Percentiles rank a stretch among this genome's conserved stretches.
These are phyloP conservation scores for Crotalus viridis DNA, from an alignment of 2,113 vertebrate genomes.

Conservation along the genomic window DNA sequence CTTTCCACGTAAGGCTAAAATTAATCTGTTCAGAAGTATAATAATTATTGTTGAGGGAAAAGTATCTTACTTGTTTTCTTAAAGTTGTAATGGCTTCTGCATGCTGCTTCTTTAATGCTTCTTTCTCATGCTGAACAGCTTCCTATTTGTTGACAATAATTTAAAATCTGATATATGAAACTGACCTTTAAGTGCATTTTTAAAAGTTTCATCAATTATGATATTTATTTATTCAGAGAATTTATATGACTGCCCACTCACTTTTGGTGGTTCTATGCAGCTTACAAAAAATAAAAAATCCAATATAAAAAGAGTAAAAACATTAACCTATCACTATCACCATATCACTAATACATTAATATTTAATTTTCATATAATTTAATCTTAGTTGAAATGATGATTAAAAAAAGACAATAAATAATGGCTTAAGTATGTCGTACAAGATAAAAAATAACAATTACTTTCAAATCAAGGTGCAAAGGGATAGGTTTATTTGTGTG, in stretches of 20 bases:
- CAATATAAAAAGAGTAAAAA: not conserved
- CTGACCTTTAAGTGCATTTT: not conserved
- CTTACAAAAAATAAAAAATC: not conserved
- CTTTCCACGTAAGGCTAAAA: not conserved
- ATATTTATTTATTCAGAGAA: not conserved
- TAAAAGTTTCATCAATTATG: not conserved
- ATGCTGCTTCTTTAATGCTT: conserved; percentile 75
- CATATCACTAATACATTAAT: not conserved
- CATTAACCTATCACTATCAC: not conserved
- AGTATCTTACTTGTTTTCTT: conserved; percentile 83
- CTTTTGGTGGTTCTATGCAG: not conserved
- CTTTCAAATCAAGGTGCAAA: not conserved
- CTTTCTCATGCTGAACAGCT: conserved; percentile 74
- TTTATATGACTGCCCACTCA: not conserved
- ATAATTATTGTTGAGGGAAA: not conserved
- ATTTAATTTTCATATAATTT: not conserved
- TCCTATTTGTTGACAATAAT: conserved; percentile 67
- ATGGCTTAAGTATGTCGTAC: not conserved
- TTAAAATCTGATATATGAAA: conserved; percentile 46
- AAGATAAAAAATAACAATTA: not conserved
- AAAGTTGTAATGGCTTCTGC: conserved; percentile 74
- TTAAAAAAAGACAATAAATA: not conserved
- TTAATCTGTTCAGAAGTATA: not conserved
- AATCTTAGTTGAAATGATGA: conserved; percentile 17
- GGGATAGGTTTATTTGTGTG: conserved; percentile 51